Conservation (phyloP, 2,797 vertebrate species). For the Columba guinea region DNA sequence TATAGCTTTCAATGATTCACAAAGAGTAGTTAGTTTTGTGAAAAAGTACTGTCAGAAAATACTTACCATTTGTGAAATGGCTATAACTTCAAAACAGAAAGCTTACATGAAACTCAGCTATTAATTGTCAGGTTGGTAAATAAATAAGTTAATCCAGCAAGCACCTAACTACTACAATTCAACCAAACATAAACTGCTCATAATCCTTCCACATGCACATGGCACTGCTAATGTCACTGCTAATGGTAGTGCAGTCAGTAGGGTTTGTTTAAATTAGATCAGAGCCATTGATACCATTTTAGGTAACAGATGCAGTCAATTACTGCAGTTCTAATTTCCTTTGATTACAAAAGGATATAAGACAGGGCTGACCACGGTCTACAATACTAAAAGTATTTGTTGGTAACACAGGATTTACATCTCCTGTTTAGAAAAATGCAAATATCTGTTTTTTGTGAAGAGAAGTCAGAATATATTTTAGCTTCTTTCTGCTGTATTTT, state of each 20-base stretch:
- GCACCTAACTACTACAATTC: not conserved
- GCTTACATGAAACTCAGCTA: not conserved
- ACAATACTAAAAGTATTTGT: not conserved
- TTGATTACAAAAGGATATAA: not conserved
- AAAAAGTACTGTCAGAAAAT: not conserved
- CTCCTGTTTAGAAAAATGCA: not conserved
- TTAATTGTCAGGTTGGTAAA: not conserved
- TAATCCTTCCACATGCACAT: not conserved
- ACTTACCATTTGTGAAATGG: not conserved
- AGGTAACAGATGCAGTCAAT: not conserved
- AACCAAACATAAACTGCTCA: not conserved
- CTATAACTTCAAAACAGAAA: not conserved
- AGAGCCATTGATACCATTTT: not conserved
- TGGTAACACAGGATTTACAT: not conserved
- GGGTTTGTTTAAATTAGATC: constrained; percentile 6
- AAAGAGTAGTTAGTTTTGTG: not conserved
- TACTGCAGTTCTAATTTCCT: not conserved
- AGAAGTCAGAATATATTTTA: not conserved
- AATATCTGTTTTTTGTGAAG: not conserved
- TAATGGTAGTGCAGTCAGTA: not conserved
- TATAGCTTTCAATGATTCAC: not conserved
- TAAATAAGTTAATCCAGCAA: not conserved
- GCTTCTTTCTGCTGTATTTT: not conserved
- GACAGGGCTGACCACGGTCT: not conserved
- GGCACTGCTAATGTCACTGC: not conserved